A percentile compares a stretch with the other conserved stretches of the same genome.
phyloP scores from a whole-genome alignment of 1,140 invertebrate genomes.

The Magallana ariakensis region DNA sequence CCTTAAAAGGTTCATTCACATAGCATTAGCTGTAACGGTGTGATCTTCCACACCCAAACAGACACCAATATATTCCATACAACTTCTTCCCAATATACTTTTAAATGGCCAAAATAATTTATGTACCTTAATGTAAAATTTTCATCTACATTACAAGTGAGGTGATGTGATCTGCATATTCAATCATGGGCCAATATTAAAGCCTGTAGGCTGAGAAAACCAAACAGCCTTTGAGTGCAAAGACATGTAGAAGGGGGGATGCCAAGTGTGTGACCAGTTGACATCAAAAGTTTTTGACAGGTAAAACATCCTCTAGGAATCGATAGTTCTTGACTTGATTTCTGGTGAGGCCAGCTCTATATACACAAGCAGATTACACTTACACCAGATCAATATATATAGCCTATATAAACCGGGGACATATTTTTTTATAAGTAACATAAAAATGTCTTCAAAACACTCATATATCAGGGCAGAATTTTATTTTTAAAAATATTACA shows the following conservation, averaged over 20 bases:
- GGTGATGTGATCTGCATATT: constrained; percentile 24
- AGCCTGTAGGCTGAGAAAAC: neutral
- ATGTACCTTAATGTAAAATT: constrained; percentile 20
- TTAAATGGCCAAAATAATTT: constrained; percentile 20
- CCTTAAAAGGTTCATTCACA: neutral
- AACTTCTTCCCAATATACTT: constrained; percentile 15
- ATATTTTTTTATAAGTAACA: neutral
- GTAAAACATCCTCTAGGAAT: neutral
- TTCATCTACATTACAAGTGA: constrained; percentile 13
- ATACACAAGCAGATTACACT: constrained; percentile 4
- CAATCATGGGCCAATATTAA: neutral
- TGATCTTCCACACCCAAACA: constrained; percentile 12
- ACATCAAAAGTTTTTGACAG: constrained; percentile 32
- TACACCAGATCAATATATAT: neutral
- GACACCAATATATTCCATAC: constrained; percentile 6
- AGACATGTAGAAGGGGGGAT: neutral
- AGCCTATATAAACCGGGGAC: neutral
- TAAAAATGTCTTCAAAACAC: neutral
- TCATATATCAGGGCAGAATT: neutral
- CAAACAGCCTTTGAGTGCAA: constrained; percentile 24
- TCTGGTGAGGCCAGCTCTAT: neutral
- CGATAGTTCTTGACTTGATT: constrained; percentile 29
- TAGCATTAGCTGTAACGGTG: neutral
- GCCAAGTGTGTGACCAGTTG: neutral
- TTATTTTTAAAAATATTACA: too few relatives aligned